Evolutionary conservation across 2,113 vertebrate genomes (phyloP).

Genomic region (Talpa occidentalis): DNA sequence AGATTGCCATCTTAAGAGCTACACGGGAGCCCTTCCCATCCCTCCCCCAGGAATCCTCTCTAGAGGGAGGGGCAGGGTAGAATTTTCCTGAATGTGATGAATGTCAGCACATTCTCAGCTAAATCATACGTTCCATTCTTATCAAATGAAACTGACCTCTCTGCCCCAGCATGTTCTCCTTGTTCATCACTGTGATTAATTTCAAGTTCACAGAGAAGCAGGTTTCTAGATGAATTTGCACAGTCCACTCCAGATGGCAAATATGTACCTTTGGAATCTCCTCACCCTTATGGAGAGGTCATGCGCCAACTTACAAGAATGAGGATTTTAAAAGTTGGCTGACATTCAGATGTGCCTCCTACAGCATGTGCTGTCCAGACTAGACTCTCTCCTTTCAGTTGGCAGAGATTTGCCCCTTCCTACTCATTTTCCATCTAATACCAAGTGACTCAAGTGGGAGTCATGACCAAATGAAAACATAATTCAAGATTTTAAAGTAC

Average conservation of each 20-base stretch:
- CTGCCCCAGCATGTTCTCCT: constrained; percentile 6
- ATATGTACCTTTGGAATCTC: constrained; percentile 12
- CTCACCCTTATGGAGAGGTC: not conserved
- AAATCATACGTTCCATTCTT: constrained; percentile 35
- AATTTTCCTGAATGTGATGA: constrained; percentile 12
- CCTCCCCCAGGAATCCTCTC: constrained; percentile 26
- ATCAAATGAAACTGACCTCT: constrained; percentile 58
- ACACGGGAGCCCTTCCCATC: not conserved
- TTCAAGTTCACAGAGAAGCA: not conserved
- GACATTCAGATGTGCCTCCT: not conserved
- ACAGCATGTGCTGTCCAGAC: constrained; percentile 66
- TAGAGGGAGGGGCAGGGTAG: not conserved
- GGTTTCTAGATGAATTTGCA: not conserved
- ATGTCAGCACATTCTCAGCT: constrained; percentile 51
- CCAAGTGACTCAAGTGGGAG: constrained; percentile 72
- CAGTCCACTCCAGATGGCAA: constrained; percentile 45
- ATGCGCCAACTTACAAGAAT: not conserved
- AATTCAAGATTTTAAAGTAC: constrained; percentile 59
- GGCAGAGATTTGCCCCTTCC: constrained; percentile 23
- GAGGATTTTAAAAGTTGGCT: not conserved
- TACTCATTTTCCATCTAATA: constrained; percentile 45
- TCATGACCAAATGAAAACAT: constrained; percentile 62
- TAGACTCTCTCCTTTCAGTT: constrained; percentile 60
- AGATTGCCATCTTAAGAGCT: not conserved
- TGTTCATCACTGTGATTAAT: constrained; percentile 10